A percentile compares a stretch with the other conserved stretches of the same genome.
Evolutionary conservation across 2,113 vertebrate species (phyloP).

Genomic region (Phyllopteryx taeniolatus): DNA sequence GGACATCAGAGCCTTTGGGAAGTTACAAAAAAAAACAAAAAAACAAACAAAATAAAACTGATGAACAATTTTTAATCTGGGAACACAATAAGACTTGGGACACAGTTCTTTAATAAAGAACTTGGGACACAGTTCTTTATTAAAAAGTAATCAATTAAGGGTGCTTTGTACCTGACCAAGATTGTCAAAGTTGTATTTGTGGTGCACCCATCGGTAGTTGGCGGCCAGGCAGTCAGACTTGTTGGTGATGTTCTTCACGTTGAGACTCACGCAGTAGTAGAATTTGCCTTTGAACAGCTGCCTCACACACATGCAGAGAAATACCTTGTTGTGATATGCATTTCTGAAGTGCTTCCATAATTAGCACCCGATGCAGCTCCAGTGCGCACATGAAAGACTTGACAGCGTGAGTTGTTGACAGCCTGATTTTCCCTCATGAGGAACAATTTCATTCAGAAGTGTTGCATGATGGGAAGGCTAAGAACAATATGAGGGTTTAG

Average conservation of each 20-base stretch:
- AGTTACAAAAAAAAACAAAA: conserved; percentile 11
- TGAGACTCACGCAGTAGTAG: conserved; percentile 89
- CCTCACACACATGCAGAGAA: conserved; percentile 22
- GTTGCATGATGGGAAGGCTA: background rate
- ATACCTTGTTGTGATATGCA: background rate
- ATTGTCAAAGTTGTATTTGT: conserved; percentile 98
- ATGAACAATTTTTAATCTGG: background rate
- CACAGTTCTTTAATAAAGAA: background rate
- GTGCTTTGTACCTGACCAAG: conserved; percentile 83
- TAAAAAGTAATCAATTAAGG: background rate
- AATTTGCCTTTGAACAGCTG: conserved; percentile 99
- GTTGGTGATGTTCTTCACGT: conserved; percentile 95
- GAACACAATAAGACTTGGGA: background rate
- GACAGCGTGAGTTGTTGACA: conserved; percentile 14
- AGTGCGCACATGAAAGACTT: conserved; percentile 2
- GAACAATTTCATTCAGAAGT: background rate
- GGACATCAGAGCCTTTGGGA: conserved; percentile 84
- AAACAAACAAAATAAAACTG: background rate
- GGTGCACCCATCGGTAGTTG: conserved; percentile 94
- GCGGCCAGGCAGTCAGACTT: conserved; percentile 87
- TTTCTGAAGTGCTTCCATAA: conserved; percentile 47
- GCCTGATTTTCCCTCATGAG: background rate
- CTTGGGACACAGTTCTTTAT: background rate
- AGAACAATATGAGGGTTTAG: background rate
- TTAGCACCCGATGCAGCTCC: conserved; percentile 23